Evolutionary conservation across 64 coral and sea anemone species (phyloP), one percentile per base, ranked within the genome.

Genomic region (Pocillopora verrucosa): DNA sequence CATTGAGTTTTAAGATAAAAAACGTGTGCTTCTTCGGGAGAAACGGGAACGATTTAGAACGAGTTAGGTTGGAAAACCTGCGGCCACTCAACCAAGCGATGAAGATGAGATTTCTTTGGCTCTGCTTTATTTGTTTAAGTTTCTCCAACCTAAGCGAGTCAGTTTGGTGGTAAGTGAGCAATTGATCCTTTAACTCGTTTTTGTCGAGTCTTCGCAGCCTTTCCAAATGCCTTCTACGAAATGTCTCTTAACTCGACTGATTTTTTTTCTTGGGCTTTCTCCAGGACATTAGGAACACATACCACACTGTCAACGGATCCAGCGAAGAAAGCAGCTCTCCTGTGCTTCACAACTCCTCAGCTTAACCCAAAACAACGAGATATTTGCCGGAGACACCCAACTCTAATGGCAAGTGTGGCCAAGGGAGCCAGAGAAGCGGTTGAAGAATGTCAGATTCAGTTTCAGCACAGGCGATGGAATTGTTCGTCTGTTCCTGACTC

Each of bases 111-210:
- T 74, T 96, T 72, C 72, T 81, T 26, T 77, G 77, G 56, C 24
- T 72, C 34, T 56, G 89, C 59, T n/a, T 84, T 69, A 77, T 90
- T 84, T 77, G 70, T 86, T 58, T 91, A 60, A 56, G 88, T n/a
- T 86, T 97, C 61, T 72, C 74, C 58, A 87, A 61, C 22, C 16
- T 61, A 35, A 89, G 74, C 38, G 56, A 75, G 61, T 92, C 91
- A 13, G 95, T 97, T 88, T 97, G 95, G 95, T 97, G 95, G 95
- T 97, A 59, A 94, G 95, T 93, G 67, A n/a, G 17, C 90, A 69
- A 67, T 58, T 88, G 76, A 83, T 73, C 56, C 61, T 64, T 79
- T 78, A 61, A 75, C 88, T 88, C 75, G 62, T 56, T 69, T 34
- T 90, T n/a, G 11, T 65, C 80, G 12, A 57, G 16, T 63, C 63